phyloP scores from a whole-genome alignment of 2,797 vertebrate genomes.

The Champsocephalus esox region DNA sequence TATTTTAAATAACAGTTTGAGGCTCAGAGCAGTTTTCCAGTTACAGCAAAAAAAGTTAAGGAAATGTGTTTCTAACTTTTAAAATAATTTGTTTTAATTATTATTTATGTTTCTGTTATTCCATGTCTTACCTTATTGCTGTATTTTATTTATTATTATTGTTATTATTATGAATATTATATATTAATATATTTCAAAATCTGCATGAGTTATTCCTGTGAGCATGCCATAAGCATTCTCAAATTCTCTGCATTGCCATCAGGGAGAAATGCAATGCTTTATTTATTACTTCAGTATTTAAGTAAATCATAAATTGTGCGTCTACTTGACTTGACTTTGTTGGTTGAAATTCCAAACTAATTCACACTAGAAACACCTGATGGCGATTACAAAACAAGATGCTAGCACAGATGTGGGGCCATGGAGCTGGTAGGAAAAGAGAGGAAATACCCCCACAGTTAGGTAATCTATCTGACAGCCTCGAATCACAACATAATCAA shows the following conservation, averaged over 20 bases:
- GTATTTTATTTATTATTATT: background rate
- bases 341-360: background rate
- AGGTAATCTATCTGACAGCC: background rate
- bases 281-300: slow-evolving; percentile 14
- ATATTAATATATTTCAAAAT: background rate
- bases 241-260: slow-evolving; percentile 1
- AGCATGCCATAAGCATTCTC: too few relatives aligned
- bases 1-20: too few relatives aligned
- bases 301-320: slow-evolving; percentile 7
- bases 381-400: background rate
- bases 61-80: too few relatives aligned
- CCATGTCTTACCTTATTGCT: background rate
- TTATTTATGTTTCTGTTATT: background rate
- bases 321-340: background rate
- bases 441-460: background rate
- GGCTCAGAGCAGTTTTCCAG: too few relatives aligned
- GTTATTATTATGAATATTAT: too few relatives aligned
- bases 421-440: background rate
- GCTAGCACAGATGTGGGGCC: background rate
- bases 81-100: too few relatives aligned
- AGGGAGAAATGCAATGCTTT: slow-evolving; percentile 15
- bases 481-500: background rate
- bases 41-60: too few relatives aligned
- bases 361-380: background rate
- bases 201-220: too few relatives aligned